These are phyloP conservation scores for Hypocryptadius cinnamomeus DNA, from an alignment of 2,113 vertebrate species.

Conservation along the genomic window DNA sequence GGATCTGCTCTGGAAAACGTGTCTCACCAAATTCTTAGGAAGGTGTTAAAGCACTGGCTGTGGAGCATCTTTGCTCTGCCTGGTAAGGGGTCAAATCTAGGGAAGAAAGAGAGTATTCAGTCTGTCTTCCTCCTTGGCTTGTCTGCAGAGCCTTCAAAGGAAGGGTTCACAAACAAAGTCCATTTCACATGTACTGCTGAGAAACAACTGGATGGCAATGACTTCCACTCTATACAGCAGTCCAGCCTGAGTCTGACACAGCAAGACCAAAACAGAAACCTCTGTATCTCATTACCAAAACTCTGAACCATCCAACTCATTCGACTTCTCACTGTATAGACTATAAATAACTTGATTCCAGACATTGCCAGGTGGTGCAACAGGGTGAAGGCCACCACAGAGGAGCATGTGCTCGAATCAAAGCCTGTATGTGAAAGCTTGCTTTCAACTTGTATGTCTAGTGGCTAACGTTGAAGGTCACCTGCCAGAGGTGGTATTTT, in stretches of 20 bases:
- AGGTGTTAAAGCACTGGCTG: background rate
- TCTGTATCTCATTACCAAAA: constrained; percentile 2
- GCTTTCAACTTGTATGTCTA: background rate
- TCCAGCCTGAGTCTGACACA: background rate
- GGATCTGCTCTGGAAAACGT: background rate
- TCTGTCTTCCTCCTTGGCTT: background rate
- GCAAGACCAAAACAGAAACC: background rate
- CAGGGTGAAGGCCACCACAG: background rate
- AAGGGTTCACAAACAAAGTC: background rate
- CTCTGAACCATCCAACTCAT: background rate
- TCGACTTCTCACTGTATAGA: background rate
- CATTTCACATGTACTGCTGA: background rate
- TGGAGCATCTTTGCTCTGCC: background rate
- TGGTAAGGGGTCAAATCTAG: background rate
- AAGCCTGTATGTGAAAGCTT: background rate
- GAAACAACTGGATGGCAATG: background rate
- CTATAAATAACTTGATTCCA: constrained; percentile 11
- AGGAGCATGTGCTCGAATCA: background rate
- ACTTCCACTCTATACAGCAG: background rate
- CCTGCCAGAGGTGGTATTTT: background rate
- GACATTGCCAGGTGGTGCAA: background rate
- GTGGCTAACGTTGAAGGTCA: background rate
- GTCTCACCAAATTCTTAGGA: background rate
- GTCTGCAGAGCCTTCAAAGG: background rate
- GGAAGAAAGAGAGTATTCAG: background rate